Conservation (phyloP, 2,888 invertebrate genomes). For the Cataglyphis cursor region DNA sequence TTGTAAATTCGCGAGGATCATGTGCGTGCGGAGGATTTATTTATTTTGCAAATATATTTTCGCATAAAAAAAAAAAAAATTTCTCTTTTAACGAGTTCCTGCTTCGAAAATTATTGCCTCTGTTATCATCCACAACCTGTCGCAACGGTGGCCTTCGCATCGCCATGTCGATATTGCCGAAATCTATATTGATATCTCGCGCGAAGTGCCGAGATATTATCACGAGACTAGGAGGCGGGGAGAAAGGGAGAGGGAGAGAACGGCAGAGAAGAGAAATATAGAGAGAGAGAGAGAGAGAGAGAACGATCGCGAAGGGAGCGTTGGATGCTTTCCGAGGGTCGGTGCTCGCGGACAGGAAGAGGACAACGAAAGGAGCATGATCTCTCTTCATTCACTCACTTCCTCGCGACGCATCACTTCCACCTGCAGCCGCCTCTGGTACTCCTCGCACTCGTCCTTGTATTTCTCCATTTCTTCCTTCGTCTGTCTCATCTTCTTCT, state of each 20-base stretch:
- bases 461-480: conserved; percentile 99
- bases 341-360: conserved; percentile 15
- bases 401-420: conserved; percentile 99
- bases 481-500: conserved; percentile 99
- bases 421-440: conserved; percentile 97
- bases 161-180: conserved; percentile 25
- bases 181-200: conserved; percentile 26
- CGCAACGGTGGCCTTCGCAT: conserved; percentile 6
- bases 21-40: neutral
- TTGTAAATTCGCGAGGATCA: neutral
- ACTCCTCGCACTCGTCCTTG: conserved; percentile 99
- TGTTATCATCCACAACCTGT: neutral
- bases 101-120: neutral
- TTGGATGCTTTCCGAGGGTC: conserved; percentile 39
- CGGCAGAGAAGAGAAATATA: neutral
- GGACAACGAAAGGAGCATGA: conserved; percentile 17
- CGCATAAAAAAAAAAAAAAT: neutral
- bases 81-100: neutral
- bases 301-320: conserved; percentile 11
- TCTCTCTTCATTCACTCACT: conserved; percentile 90
- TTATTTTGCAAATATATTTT: neutral
- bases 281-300: conserved; percentile 24
- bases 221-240: conserved; percentile 6
- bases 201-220: conserved; percentile 19
- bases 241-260: neutral